Conservation (phyloP, 2,888 invertebrate species). For the Eupithecia subfuscata region DNA sequence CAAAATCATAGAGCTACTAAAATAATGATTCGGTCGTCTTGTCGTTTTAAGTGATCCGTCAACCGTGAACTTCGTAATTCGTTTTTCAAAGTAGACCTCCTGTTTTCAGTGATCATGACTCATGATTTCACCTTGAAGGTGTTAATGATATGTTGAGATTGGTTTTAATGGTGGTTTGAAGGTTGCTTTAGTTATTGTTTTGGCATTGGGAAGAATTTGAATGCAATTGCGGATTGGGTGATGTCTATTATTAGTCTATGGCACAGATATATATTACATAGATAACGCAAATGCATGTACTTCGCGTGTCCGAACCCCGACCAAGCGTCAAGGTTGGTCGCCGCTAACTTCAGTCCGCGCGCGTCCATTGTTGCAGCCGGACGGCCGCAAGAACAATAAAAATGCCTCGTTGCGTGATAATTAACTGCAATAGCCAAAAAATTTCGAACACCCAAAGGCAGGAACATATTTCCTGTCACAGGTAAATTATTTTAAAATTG, state of each 20-base stretch:
- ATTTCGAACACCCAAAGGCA: no score
- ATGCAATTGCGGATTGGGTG: not conserved
- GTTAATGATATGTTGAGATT: conserved; percentile 37
- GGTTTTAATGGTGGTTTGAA: conserved; percentile 27
- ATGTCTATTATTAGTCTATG: not conserved
- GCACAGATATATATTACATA: no score
- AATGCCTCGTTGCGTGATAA: no score
- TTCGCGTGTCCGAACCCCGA: no score
- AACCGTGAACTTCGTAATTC: not conserved
- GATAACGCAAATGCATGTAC: no score
- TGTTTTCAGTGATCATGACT: conserved; percentile 34
- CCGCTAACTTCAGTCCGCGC: no score
- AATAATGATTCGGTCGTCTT: not conserved
- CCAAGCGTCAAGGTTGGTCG: no score
- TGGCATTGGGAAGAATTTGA: conserved; percentile 24
- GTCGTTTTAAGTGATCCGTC: not conserved
- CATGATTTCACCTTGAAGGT: conserved; percentile 38
- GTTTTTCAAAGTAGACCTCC: not conserved
- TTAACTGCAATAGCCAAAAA: no score
- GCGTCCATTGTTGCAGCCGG: no score
- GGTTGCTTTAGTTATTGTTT: conserved; percentile 18
- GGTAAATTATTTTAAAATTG: no score
- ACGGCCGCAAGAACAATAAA: no score
- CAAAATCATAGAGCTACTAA: not conserved
- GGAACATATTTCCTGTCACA: no score